Conservation (phyloP, 2,797 vertebrate genomes). For the Clamator glandarius region DNA sequence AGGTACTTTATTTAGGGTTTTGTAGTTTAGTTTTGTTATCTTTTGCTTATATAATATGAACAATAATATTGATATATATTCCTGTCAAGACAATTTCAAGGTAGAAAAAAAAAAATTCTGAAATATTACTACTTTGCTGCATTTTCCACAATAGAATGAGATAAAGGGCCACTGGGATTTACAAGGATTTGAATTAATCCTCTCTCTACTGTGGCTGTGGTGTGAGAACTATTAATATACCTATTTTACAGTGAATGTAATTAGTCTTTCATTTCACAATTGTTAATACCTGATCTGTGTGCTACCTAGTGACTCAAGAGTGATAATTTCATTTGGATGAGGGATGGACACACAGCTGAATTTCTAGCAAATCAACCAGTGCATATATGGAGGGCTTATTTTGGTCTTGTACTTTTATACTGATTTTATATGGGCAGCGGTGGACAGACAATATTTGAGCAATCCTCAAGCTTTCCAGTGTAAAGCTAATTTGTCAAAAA, state of each 20-base stretch:
- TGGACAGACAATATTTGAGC: background rate
- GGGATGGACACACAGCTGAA: background rate
- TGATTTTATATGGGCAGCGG: background rate
- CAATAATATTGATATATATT: background rate
- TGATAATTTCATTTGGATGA: slow-evolving; percentile 12
- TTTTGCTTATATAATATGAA: background rate
- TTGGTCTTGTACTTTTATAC: background rate
- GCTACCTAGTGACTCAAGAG: background rate
- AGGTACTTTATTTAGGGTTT: background rate
- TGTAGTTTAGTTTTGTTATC: background rate
- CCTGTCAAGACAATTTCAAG: background rate
- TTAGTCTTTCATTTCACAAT: background rate
- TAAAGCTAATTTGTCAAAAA: background rate
- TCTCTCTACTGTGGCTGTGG: background rate
- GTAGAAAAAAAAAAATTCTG: background rate
- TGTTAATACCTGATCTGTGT: slow-evolving; percentile 35
- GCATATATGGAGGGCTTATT: background rate
- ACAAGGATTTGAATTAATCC: slow-evolving; percentile 52
- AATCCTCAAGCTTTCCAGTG: background rate
- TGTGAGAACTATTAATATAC: slow-evolving; percentile 36
- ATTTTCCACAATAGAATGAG: slow-evolving; percentile 8
- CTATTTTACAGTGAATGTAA: slow-evolving; percentile 46
- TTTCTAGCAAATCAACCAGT: background rate
- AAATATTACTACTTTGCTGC: slow-evolving; percentile 3
- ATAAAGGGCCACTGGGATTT: slow-evolving; percentile 36